phyloP scores from a whole-genome alignment of 35 echinoderm and acorn worm genomes.

The Ptychodera flava region DNA sequence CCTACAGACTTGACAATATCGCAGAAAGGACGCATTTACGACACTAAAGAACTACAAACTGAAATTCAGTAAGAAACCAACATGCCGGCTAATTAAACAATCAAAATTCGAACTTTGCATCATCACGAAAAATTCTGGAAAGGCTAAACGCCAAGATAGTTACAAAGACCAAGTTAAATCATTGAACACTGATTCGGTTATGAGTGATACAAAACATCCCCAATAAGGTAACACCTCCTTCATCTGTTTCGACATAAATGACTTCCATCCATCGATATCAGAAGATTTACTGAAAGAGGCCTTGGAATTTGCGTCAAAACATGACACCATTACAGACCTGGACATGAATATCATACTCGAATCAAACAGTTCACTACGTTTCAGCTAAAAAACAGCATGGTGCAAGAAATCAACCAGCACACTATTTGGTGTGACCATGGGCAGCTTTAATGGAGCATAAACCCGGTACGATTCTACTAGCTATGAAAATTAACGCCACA shows the following conservation, averaged over 20 bases:
- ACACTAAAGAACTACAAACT: no score
- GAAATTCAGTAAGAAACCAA: no score
- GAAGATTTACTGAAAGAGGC: background rate
- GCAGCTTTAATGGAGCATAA: background rate
- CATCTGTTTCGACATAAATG: slow-evolving; percentile 4
- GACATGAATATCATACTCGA: background rate
- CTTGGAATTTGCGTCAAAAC: background rate
- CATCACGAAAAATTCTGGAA: slow-evolving; percentile 11
- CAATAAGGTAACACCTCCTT: background rate
- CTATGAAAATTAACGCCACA: background rate
- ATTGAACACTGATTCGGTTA: background rate
- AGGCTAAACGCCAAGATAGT: background rate
- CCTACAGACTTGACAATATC: no score
- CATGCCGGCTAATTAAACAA: no score
- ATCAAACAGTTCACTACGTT: background rate
- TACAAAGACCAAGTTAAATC: background rate
- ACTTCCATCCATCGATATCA: slow-evolving; percentile 3
- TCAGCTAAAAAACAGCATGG: background rate
- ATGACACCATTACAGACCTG: background rate
- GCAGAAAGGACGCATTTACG: no score
- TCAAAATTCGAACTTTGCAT: no score
- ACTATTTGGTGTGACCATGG: background rate
- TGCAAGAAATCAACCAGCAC: background rate
- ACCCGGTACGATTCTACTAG: background rate
- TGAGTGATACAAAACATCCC: background rate